These are phyloP conservation scores for Dendroctonus valens DNA, from an alignment of 1,140 invertebrate genomes.

Conservation along the genomic window DNA sequence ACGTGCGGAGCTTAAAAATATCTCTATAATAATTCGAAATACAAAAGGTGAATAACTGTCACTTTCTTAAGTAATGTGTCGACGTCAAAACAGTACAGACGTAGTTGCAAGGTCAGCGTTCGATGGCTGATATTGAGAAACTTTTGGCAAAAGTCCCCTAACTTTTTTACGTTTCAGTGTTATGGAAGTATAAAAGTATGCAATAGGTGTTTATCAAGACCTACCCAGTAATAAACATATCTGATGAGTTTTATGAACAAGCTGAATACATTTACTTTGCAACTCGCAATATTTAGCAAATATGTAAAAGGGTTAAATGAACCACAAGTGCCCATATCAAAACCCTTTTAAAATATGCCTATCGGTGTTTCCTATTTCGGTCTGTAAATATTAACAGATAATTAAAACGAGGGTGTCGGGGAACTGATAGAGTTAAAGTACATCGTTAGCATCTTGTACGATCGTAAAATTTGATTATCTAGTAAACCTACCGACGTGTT, in stretches of 20 bases:
- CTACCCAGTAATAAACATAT: too few relatives aligned
- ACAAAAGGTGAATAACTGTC: constrained; percentile 31
- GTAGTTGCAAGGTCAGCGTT: constrained; percentile 21
- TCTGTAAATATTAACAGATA: constrained; percentile 6
- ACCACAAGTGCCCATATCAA: too few relatives aligned
- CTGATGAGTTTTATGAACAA: too few relatives aligned
- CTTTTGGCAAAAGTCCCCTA: constrained; percentile 3
- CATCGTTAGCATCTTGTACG: constrained; percentile 6
- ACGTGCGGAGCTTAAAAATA: constrained; percentile 26
- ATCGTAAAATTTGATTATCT: constrained; percentile 16
- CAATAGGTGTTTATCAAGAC: too few relatives aligned
- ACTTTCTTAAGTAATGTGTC: constrained; percentile 29
- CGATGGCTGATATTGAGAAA: constrained; percentile 19
- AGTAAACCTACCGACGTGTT: background rate
- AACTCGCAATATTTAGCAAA: too few relatives aligned
- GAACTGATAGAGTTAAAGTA: constrained; percentile 1
- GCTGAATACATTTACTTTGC: too few relatives aligned
- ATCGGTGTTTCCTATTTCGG: too few relatives aligned
- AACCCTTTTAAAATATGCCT: too few relatives aligned
- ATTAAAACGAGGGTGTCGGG: constrained; percentile 4
- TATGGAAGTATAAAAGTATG: too few relatives aligned
- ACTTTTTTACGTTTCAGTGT: background rate
- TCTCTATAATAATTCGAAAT: constrained; percentile 22
- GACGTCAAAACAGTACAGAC: constrained; percentile 11
- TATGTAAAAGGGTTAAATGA: too few relatives aligned